Base-by-base conservation (phyloP, 64 coral and sea anemone species). In the Trachythela sp. region DNA sequence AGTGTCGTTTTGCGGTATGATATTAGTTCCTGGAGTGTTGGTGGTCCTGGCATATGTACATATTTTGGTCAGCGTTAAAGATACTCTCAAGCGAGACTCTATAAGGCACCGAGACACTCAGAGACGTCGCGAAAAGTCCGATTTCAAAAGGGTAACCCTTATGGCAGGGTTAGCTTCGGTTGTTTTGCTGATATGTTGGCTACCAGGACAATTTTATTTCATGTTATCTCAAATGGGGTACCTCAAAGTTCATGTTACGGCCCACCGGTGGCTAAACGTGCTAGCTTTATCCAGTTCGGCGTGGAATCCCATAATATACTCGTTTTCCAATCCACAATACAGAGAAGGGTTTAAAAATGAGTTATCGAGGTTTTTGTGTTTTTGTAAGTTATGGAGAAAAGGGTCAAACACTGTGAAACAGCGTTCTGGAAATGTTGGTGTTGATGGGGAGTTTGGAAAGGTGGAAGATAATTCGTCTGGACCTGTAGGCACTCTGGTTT, bases 191-290 rank as follows among this genome's bases (percentile, higher is more conserved):
- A 80, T 80, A 15, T 80, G 75, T 29, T 80, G 75, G 75, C 32
- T 80, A 17, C 75, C 75, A 17, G 75, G 37, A 4, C 75, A 80
- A 39, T 29, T 80, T 39, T 80, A 80, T 29, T 80, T 39, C 75
- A 80, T 80, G 75, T 36, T 80, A 7, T 17, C 27, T 38, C 75
- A 80, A 37, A 80, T 80, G 75, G 75, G 75, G 15, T 80, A 80
- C 75, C 9, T 39, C 2, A 35, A 35, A 8, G 37, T 80, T 2
- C 75, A 80, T 39, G 75, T 35, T 35, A 18, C 33, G 15, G 2
- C 75, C 2, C 75, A 80, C 75, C 75, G 75, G 10, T 80, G 75
- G 75, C 34, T 80, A 15, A 80, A 80, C 9, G 75, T 80, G 4
- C 33, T 80, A 9, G 75, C 75, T 3, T 38, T 80, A 35, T 80